These are phyloP conservation scores for Latheticus oryzae DNA, from an alignment of 2,888 invertebrate genomes.

Conservation along the genomic window DNA sequence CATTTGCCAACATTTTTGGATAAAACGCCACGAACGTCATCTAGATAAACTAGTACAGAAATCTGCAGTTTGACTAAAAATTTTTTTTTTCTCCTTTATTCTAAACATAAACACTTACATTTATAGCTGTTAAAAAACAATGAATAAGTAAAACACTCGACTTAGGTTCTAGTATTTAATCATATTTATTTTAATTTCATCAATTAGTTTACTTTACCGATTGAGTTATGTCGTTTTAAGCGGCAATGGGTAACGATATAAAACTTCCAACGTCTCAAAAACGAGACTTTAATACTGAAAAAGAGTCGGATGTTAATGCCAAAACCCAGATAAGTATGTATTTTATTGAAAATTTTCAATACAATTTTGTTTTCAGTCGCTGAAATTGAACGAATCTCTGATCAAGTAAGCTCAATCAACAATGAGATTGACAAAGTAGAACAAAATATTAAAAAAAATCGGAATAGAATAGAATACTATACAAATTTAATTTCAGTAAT, in stretches of 20 bases:
- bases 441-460: neutral
- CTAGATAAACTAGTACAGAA: slow-evolving; percentile 16
- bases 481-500: slow-evolving; percentile 4
- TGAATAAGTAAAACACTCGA: no score
- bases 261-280: slow-evolving; percentile 10
- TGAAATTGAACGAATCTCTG: slow-evolving; percentile 5
- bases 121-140: neutral
- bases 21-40: slow-evolving; percentile 10
- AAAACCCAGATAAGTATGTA: slow-evolving; percentile 4
- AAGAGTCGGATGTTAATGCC: neutral
- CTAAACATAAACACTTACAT: neutral
- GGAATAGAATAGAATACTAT: slow-evolving; percentile 14
- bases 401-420: slow-evolving; percentile 1
- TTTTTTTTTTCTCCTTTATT: neutral
- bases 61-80: slow-evolving; percentile 1
- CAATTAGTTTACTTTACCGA: slow-evolving; percentile 20
- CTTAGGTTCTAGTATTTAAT: no score
- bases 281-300: neutral
- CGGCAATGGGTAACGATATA: slow-evolving; percentile 22
- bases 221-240: slow-evolving; percentile 1
- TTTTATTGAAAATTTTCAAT: no score
- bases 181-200: no score
- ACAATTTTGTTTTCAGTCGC: slow-evolving; percentile 11
- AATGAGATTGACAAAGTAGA: slow-evolving; percentile 15
- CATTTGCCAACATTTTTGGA: slow-evolving; percentile 17